Conservation (phyloP, 2,888 invertebrate genomes). For the Parelbella ahira region DNA sequence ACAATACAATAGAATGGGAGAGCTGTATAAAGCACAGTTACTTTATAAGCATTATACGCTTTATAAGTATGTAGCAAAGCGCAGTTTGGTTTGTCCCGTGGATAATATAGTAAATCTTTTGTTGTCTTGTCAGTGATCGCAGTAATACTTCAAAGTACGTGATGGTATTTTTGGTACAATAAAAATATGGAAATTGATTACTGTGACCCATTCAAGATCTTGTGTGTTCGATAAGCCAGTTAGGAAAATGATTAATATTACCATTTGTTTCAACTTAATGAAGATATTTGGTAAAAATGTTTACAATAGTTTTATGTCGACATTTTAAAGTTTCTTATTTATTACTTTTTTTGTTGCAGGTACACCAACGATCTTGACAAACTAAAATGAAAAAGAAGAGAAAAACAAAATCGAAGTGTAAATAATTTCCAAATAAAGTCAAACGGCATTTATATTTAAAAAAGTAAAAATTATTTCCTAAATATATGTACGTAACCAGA, state of each 20-base stretch:
- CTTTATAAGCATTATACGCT: slow-evolving; percentile 39
- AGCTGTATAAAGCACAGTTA: slow-evolving; percentile 27
- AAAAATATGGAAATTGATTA: slow-evolving; percentile 65
- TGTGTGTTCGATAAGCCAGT: slow-evolving; percentile 25
- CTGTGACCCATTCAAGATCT: slow-evolving; percentile 27
- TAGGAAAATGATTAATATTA: slow-evolving; percentile 27
- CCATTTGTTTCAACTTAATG: slow-evolving; percentile 4
- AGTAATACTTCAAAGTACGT: slow-evolving; percentile 58
- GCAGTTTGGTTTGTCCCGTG: slow-evolving; percentile 24
- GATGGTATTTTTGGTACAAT: slow-evolving; percentile 56
- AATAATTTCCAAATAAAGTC: slow-evolving; percentile 18
- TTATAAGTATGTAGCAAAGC: slow-evolving; percentile 31
- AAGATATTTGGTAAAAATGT: slow-evolving; percentile 12
- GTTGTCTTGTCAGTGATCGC: slow-evolving; percentile 60
- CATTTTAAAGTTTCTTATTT: slow-evolving; percentile 7
- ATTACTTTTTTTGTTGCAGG: slow-evolving; percentile 53
- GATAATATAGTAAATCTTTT: slow-evolving; percentile 51
- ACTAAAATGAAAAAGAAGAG: slow-evolving; percentile 75
- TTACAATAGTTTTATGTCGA: background rate
- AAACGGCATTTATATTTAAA: slow-evolving; percentile 22
- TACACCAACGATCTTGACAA: slow-evolving; percentile 31
- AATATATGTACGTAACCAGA: slow-evolving; percentile 47
- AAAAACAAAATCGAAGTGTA: slow-evolving; percentile 47
- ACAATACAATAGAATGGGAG: slow-evolving; percentile 36
- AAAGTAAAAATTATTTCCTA: slow-evolving; percentile 35